Evolutionary conservation across 2,113 vertebrate genomes (phyloP), one percentile per base, ranked within the genome.

Genomic region (Proteles cristata): DNA sequence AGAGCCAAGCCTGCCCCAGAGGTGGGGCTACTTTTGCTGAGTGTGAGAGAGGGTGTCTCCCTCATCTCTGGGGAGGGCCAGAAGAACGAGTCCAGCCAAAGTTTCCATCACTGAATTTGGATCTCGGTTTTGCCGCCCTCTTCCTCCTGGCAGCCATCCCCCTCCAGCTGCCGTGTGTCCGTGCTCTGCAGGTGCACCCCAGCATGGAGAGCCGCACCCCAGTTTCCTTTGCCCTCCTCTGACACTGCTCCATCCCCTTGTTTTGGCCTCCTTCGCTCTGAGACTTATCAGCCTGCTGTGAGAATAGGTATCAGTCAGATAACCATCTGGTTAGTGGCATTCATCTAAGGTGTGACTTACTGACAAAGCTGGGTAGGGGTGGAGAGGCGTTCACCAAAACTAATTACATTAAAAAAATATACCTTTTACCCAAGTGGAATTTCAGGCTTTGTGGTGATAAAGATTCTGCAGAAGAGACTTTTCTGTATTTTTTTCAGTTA

Each of bases 41-140:
- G 94, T 63, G 63, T 79, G 87, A 83, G 68, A 66, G 82, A 87
- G 74, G 94, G 95, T 74, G 95, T 93, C 77, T 88, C 55, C 71
- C 23, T 48, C 9, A 0, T 12, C 14, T 71, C 76, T 61, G 25
- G 31, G 61, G 33, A 63, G 73, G 45, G 82, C 85, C 11, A 28
- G 88, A 77, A 71, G 82, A 94, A 85, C 69, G 31, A 35, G 94
- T 63, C 69, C 71, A 88, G 45, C 43, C 25, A 0, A 21, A 45
- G 63, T 95, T 94, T 48, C 66, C 33, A 2, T 68, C 21, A 2
- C 0, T 65, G 86, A 48, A 63, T 26, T 25, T 15, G 65, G 61
- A 58, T 79, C 77, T 93, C 50, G 53, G 35, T 28, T 91, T 61
- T 90, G 76, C 81, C 84, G 26, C 39, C n/a, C 15, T 68, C 53